Conservation (phyloP, 2,113 vertebrate genomes). For the Prunella himalayana region DNA sequence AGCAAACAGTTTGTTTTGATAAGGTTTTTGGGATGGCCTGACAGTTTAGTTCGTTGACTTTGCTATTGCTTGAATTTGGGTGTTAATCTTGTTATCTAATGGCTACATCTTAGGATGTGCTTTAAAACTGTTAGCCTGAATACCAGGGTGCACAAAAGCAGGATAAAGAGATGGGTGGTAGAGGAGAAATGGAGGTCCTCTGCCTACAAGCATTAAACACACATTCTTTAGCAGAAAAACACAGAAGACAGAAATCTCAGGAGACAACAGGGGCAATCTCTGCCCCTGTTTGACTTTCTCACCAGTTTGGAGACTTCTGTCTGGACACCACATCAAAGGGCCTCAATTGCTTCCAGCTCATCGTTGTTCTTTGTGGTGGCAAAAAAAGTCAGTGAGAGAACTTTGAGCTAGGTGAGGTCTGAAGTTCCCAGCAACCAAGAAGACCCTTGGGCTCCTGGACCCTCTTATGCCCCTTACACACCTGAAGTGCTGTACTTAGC, state of each 20-base stretch:
- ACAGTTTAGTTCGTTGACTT: not conserved
- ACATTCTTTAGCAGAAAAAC: not conserved
- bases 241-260: not conserved
- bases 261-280: not conserved
- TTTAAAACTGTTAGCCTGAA: not conserved
- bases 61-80: not conserved
- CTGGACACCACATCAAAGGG: not conserved
- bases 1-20: not conserved
- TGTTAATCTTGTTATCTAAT: not conserved
- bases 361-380: accelerated
- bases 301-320: not conserved
- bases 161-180: not conserved
- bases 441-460: not conserved
- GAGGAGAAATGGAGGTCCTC: not conserved
- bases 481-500: not conserved
- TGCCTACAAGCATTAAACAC: not conserved
- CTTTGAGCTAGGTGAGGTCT: not conserved
- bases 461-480: not conserved
- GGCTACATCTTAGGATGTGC: not conserved
- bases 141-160: not conserved
- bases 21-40: not conserved
- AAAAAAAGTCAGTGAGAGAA: not conserved
- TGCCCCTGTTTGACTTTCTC: not conserved
- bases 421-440: not conserved
- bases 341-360: not conserved